Conservation (phyloP, 2,797 vertebrate genomes). For the Phaenicophaeus curvirostris region DNA sequence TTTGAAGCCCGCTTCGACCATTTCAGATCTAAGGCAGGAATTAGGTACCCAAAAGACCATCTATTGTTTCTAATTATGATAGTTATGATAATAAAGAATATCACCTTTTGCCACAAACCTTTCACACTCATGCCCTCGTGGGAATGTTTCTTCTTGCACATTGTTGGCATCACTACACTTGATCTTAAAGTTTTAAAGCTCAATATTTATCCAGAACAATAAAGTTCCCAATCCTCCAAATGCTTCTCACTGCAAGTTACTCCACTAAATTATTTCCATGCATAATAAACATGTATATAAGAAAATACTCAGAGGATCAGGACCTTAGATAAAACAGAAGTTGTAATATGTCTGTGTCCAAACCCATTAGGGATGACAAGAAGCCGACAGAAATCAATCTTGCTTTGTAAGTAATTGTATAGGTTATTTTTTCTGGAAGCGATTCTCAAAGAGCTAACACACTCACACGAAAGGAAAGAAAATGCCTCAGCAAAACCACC, state of each 20-base stretch:
- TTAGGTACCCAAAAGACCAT: not conserved
- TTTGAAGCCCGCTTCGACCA: slow-evolving; percentile 46
- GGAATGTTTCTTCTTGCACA: not conserved
- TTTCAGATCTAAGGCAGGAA: slow-evolving; percentile 31
- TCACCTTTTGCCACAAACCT: slow-evolving; percentile 43
- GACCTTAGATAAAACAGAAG: not conserved
- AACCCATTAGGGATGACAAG: not conserved
- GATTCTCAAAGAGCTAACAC: not conserved
- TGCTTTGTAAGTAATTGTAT: not conserved
- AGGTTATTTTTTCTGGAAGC: slow-evolving; percentile 41
- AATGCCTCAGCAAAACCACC: not conserved
- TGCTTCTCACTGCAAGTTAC: not conserved
- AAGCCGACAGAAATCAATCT: not conserved
- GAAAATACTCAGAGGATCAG: not conserved
- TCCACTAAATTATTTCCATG: not conserved
- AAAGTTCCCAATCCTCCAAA: not conserved
- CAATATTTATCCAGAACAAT: not conserved
- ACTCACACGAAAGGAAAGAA: not conserved
- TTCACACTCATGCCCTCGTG: not conserved
- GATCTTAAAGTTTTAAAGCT: slow-evolving; percentile 3
- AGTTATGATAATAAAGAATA: slow-evolving; percentile 11
- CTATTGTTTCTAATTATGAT: not conserved
- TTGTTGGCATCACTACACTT: not conserved
- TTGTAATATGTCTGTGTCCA: not conserved
- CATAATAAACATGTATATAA: not conserved